Base-by-base conservation (phyloP, 2,113 vertebrate species). In the Lagenorhynchus albirostris region DNA sequence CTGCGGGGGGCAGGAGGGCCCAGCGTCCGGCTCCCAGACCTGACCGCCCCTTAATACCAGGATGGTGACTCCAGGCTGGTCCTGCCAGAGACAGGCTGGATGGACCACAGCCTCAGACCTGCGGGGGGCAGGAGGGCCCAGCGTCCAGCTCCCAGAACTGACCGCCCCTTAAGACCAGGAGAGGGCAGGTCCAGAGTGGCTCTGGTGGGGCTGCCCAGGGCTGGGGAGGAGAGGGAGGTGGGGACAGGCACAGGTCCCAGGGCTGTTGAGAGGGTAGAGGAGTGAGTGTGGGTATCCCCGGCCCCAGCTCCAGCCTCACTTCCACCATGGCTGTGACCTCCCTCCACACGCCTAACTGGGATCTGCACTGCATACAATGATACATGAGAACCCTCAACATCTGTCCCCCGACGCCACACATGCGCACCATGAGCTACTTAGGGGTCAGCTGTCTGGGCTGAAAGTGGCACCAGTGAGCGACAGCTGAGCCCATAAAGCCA, bases 321-420 rank as follows among this genome's bases (percentile, higher is more conserved):
- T 5, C 63, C n/a, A 11, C 4, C 0, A 23, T 1, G 15, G 44
- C 89, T 13, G 58, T 2, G 73, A 25, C 36, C 18, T 25, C 15
- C 29, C 10, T 55, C 82, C 63, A 65, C 25, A 31, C 4, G 2
- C 26, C 31, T 20, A 31, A 47, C 0, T 0, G 2, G 9, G 53
- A 15, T 53, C 21, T 0, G 3, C 23, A 2, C 58, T 2, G 18
- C 1, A 1, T 5, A 18, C 17, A 1, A 0, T 8, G 53, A 33
- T 31, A 8, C 65, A 0, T 0, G 47, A 50, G 6, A 18, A 18
- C 9, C 10, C n/a, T 1, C 9, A 3, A 2, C 74, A 6, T 12
- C 23, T 23, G 47, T 38, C 25, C 8, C 44, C 26, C 26, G 26
- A 76, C 3, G 23, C 31, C 63, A 17, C 5, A 21, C 6, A 12